Evolutionary conservation across 2,113 vertebrate species (phyloP).

Genomic region (Bombycilla garrulus): DNA sequence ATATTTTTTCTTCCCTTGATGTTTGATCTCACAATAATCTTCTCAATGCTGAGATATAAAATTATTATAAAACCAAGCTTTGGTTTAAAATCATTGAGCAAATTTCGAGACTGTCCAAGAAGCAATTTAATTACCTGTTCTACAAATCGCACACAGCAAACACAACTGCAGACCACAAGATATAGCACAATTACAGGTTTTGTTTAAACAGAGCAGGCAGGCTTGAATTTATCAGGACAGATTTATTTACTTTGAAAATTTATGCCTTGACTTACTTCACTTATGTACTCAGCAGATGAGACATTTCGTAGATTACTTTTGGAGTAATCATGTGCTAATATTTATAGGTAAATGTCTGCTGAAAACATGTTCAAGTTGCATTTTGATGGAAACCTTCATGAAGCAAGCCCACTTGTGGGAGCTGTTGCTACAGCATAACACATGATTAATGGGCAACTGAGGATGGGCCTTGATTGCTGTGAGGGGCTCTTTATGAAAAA

Average conservation of each 20-base stretch:
- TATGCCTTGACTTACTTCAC: background rate
- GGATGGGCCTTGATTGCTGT: background rate
- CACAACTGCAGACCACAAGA: background rate
- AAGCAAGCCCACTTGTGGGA: background rate
- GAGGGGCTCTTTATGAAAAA: background rate
- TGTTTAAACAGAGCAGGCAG: background rate
- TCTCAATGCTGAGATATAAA: background rate
- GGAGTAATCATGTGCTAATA: background rate
- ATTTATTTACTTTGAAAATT: background rate
- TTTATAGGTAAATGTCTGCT: background rate
- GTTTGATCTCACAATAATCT: background rate
- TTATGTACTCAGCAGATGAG: background rate
- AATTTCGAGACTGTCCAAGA: background rate
- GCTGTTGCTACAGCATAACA: background rate
- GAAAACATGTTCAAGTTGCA: background rate
- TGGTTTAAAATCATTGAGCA: background rate
- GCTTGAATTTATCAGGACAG: background rate
- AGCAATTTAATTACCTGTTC: background rate
- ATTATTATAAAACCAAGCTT: background rate
- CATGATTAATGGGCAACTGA: background rate
- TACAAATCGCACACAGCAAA: background rate
- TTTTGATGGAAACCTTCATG: conserved; percentile 9
- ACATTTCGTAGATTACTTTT: background rate
- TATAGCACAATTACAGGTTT: background rate
- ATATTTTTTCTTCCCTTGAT: background rate